Conservation (phyloP, 1,140 invertebrate genomes). For the Euura saliciscinereae region DNA sequence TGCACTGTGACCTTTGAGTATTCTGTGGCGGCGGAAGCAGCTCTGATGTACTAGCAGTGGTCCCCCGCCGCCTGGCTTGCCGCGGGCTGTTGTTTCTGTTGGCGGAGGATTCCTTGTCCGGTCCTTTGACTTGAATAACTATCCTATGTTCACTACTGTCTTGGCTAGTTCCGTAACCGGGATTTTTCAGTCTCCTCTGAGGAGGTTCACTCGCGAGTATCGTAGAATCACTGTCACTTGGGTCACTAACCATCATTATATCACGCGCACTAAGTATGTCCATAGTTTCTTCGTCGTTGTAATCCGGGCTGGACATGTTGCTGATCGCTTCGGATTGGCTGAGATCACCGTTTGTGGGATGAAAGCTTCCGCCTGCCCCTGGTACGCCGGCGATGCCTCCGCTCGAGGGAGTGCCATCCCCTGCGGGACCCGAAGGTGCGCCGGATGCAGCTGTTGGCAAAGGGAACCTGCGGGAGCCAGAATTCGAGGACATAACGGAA, state of each 20-base stretch:
- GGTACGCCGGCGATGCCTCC: constrained; percentile 21
- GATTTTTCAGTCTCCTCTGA: constrained; percentile 66
- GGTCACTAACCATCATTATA: constrained; percentile 84
- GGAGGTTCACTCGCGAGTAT: constrained; percentile 78
- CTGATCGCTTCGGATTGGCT: constrained; percentile 82
- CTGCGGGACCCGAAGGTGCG: constrained; percentile 43
- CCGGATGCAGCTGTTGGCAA: constrained; percentile 44
- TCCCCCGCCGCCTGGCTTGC: constrained; percentile 37
- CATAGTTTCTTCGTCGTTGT: constrained; percentile 76
- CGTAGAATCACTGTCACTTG: constrained; percentile 83
- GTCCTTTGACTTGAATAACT: constrained; percentile 83
- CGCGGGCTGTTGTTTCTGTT: constrained; percentile 42
- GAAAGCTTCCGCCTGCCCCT: constrained; percentile 35
- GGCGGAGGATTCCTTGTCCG: constrained; percentile 62
- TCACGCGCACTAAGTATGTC: constrained; percentile 71
- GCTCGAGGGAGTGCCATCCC: constrained; percentile 23
- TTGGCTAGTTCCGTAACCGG: constrained; percentile 54
- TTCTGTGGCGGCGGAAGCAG: constrained; percentile 21
- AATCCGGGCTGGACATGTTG: constrained; percentile 86
- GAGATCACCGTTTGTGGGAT: constrained; percentile 64
- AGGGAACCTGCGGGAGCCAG: constrained; percentile 60
- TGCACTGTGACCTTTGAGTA: constrained; percentile 34
- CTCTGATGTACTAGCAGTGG: constrained; percentile 12
- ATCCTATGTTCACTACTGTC: constrained; percentile 74
- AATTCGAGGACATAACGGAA: constrained; percentile 80